A percentile compares a stretch with the other conserved stretches of the same genome.
phyloP scores from a whole-genome alignment of 2,113 vertebrate genomes.

The Sisor rabdophorus region DNA sequence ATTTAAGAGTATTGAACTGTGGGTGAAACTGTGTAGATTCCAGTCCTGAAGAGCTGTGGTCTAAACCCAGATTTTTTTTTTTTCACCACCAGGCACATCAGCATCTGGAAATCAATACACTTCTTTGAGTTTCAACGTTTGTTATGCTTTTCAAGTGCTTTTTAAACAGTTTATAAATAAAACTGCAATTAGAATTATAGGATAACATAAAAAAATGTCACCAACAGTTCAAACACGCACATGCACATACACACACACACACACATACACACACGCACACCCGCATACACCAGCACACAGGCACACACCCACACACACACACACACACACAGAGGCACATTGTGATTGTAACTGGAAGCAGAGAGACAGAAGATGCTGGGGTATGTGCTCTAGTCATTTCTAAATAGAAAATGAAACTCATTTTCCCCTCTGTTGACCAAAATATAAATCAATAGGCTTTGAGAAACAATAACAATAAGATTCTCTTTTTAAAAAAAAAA shows the following conservation, averaged over 20 bases:
- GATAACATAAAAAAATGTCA: neutral
- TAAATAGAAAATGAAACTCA: slow-evolving; percentile 23
- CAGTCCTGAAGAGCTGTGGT: neutral
- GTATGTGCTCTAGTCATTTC: slow-evolving; percentile 3
- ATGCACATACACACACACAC: too few relatives aligned
- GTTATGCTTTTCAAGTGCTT: neutral
- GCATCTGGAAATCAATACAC: too few relatives aligned
- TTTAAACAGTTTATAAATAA: neutral
- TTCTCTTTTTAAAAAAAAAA: neutral
- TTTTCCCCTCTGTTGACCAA: slow-evolving; percentile 25
- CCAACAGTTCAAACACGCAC: neutral
- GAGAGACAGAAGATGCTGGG: neutral
- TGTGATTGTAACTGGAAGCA: neutral
- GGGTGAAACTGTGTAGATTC: neutral
- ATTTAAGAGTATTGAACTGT: neutral
- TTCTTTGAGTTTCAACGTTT: neutral
- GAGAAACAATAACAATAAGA: slow-evolving; percentile 7
- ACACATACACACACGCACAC: too few relatives aligned
- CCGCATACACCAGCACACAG: too few relatives aligned
- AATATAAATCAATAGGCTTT: slow-evolving; percentile 27
- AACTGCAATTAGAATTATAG: neutral
- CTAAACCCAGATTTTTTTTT: neutral
- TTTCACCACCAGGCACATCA: neutral
- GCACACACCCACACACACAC: too few relatives aligned
- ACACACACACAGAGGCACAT: too few relatives aligned